These are phyloP conservation scores for Podabrus alpinus DNA, from an alignment of 2,888 invertebrate genomes.

Conservation along the genomic window DNA sequence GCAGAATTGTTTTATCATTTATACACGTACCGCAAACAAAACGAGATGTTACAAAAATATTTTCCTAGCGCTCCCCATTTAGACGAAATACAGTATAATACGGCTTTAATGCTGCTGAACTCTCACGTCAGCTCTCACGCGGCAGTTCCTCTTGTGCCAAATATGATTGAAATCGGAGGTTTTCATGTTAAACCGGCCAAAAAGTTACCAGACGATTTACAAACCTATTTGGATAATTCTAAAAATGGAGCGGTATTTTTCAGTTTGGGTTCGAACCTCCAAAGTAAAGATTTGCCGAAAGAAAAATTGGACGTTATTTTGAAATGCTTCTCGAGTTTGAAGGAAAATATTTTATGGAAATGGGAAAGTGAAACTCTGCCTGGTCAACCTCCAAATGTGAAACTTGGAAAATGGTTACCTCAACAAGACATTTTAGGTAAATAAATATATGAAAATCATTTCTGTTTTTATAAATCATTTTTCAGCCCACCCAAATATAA, in stretches of 20 bases:
- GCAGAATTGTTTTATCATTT: constrained; percentile 8
- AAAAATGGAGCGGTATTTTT: constrained; percentile 49
- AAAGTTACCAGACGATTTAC: constrained; percentile 38
- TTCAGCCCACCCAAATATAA: neutral
- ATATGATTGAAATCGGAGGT: constrained; percentile 36
- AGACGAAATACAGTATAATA: constrained; percentile 30
- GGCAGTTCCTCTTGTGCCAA: constrained; percentile 33
- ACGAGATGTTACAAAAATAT: constrained; percentile 30
- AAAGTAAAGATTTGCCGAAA: constrained; percentile 41
- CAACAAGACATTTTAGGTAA: constrained; percentile 26
- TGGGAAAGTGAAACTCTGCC: constrained; percentile 39
- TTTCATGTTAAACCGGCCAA: constrained; percentile 30
- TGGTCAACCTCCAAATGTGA: constrained; percentile 15
- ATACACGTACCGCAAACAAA: constrained; percentile 22
- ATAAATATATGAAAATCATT: neutral
- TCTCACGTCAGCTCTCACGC: constrained; percentile 27
- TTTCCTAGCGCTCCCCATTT: constrained; percentile 30
- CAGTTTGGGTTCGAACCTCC: constrained; percentile 49
- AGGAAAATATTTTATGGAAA: constrained; percentile 51
- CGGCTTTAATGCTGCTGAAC: constrained; percentile 33
- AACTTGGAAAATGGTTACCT: constrained; percentile 22
- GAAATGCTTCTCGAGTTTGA: constrained; percentile 44
- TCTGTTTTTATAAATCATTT: neutral
- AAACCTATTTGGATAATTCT: constrained; percentile 44
- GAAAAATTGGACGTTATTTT: constrained; percentile 41